Evolutionary conservation across 2,888 invertebrate species (phyloP), one percentile per base, ranked within the genome.

Genomic region (Netelia virgata): DNA sequence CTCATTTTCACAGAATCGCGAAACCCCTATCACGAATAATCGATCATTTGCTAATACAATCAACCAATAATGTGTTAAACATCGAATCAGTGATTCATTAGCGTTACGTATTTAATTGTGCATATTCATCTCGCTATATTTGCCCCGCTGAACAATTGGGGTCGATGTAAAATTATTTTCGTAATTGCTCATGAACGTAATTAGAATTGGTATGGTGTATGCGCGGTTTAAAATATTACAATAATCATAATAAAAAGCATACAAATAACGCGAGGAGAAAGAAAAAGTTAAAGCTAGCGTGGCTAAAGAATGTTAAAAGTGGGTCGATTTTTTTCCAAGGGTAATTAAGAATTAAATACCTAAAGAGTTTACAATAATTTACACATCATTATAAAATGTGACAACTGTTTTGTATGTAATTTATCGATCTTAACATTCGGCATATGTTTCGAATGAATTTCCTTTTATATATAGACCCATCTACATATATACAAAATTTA

Each of bases 201-300:
- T 10, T 57, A 9, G 0, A 57, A 57, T 10, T 57, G 57, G 2
- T 16, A 57, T 20, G 57, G 8, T 57, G 18, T 57, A 1, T 18
- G 57, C 41, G 57, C 36, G 36, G 14, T 61, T 61, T 53, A 1
- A 41, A 63, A 64, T 53, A 3, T 28, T 20, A 36, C 20, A 63
- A 11, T 20, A 20, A 70, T 50, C 11, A 70, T 63, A 63, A 64
- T 63, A 47, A 47, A 18, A 43, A 36, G 20, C 36, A 8, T 20
- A n/a, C 63, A 28, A 28, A 70, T 63, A 63, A 50, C 20, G 8
- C 47, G 16, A 36, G 16, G 2, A 16, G 55, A 63, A 28, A 23
- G 41, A 23, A 55, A 72, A 70, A 18, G 41, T 64, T 63, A 53
- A 63, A 70, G n/a, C 28, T 53, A 61, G 23, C 23, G 6, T 23